phyloP scores from a whole-genome alignment of 2,888 invertebrate genomes.

The Morinoia aosen region DNA sequence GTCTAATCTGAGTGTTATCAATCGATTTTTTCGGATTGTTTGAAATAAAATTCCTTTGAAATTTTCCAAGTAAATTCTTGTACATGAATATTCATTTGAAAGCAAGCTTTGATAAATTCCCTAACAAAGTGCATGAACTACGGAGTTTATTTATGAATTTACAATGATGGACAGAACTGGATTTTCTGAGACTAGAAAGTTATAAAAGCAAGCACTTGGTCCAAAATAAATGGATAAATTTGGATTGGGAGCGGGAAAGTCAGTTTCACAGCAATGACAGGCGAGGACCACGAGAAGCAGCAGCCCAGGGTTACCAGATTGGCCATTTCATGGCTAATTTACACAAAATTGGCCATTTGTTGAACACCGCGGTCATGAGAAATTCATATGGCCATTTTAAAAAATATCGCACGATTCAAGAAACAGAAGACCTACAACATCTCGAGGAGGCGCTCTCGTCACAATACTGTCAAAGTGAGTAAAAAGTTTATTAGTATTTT shows the following conservation, averaged over 20 bases:
- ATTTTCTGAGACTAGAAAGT: neutral
- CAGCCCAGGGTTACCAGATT: too few relatives aligned
- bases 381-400: too few relatives aligned
- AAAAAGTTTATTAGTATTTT: too few relatives aligned
- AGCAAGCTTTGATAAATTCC: neutral
- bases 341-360: too few relatives aligned
- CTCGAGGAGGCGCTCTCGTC: too few relatives aligned
- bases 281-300: too few relatives aligned
- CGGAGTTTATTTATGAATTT: neutral
- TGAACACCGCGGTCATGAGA: too few relatives aligned
- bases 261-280: neutral
- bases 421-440: too few relatives aligned
- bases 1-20: neutral
- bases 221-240: neutral
- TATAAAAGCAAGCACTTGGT: neutral
- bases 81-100: neutral
- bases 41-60: neutral
- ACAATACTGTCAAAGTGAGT: too few relatives aligned
- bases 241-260: neutral
- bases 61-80: neutral
- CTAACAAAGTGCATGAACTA: neutral
- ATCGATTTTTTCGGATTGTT: neutral
- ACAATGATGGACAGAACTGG: neutral
- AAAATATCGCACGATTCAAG: too few relatives aligned
- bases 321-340: too few relatives aligned